Evolutionary conservation across 2,113 vertebrate genomes (phyloP).

Genomic region (Dicerorhinus sumatrensis): DNA sequence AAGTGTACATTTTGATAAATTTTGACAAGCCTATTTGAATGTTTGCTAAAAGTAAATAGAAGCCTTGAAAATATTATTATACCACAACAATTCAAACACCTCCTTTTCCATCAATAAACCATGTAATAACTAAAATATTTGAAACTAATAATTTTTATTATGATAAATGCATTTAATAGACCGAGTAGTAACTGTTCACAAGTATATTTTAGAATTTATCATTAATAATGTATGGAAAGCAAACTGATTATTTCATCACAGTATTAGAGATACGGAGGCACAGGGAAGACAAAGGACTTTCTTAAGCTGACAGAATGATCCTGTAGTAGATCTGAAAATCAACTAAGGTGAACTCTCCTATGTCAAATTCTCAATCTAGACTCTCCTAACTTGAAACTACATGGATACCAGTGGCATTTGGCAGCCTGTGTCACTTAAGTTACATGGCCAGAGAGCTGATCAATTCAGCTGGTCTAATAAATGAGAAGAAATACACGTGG

Average conservation of each 20-base stretch:
- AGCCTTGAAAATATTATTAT: constrained; percentile 48
- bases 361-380: background rate
- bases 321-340: background rate
- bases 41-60: background rate
- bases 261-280: background rate
- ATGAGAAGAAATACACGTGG: background rate
- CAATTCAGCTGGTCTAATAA: background rate
- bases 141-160: background rate
- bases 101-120: background rate
- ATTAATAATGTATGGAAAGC: background rate
- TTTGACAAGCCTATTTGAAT: constrained; percentile 1
- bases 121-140: constrained; percentile 16
- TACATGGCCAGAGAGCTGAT: background rate
- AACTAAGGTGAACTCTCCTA: background rate
- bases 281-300: background rate
- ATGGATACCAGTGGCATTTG: background rate
- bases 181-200: background rate
- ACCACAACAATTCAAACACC: background rate
- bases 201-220: background rate
- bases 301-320: background rate
- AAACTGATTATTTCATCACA: background rate
- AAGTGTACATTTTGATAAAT: background rate
- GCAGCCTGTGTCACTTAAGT: background rate
- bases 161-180: constrained; percentile 29
- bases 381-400: background rate